A percentile compares a stretch with the other conserved stretches of the same genome.
These are phyloP conservation scores for Drosophila athabasca DNA, from an alignment of 1,140 invertebrate species.

Conservation along the genomic window DNA sequence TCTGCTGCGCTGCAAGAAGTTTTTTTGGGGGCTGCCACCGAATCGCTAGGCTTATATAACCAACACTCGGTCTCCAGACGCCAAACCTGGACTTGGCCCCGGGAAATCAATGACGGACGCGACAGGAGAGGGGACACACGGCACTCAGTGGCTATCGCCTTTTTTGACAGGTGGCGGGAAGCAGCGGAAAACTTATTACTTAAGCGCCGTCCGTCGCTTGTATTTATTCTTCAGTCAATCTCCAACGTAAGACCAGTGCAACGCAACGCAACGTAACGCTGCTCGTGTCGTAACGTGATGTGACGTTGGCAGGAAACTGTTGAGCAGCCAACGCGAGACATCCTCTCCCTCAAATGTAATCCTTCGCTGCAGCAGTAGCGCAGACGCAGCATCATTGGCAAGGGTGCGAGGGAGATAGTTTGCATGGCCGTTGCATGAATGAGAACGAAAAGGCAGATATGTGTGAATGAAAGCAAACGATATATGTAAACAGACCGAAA, in stretches of 20 bases:
- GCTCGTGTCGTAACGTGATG: slow-evolving; percentile 55
- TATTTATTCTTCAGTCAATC: background rate
- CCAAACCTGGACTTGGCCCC: no score
- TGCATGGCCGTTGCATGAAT: background rate
- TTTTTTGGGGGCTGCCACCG: no score
- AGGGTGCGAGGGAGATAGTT: background rate
- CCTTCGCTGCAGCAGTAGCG: background rate
- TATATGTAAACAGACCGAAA: slow-evolving; percentile 6
- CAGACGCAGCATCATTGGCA: slow-evolving; percentile 16
- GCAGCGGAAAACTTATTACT: slow-evolving; percentile 1
- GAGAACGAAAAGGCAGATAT: slow-evolving; percentile 6
- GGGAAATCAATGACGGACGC: no score
- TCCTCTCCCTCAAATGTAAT: no score
- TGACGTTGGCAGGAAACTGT: slow-evolving; percentile 71
- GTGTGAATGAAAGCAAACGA: no score
- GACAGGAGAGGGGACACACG: no score
- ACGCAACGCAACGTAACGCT: slow-evolving; percentile 52
- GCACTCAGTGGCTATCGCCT: no score
- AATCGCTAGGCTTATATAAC: no score
- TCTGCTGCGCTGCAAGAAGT: no score
- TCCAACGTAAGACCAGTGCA: slow-evolving; percentile 22
- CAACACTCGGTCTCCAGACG: no score
- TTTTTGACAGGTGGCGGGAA: no score
- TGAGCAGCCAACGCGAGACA: slow-evolving; percentile 41
- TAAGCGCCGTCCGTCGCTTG: slow-evolving; percentile 21